These are phyloP conservation scores for Pangasius sanitwongsei DNA, from an alignment of 2,797 vertebrate species.

Conservation along the genomic window DNA sequence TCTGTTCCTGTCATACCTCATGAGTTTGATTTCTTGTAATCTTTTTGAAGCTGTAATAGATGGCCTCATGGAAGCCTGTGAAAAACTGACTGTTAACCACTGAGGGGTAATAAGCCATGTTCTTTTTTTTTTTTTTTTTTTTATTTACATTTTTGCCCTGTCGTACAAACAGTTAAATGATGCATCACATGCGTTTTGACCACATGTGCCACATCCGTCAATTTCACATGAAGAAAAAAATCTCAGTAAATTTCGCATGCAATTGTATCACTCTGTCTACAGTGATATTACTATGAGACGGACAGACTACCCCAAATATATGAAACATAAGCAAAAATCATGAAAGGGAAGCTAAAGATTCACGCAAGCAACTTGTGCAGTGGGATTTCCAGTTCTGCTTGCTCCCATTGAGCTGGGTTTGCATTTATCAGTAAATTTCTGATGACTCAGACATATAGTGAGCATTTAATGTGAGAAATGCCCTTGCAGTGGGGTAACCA, in stretches of 20 bases:
- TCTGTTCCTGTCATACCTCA: conserved; percentile 39
- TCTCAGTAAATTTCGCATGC: neutral
- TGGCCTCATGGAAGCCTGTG: conserved; percentile 33
- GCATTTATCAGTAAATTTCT: conserved; percentile 29
- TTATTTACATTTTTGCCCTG: conserved; percentile 13
- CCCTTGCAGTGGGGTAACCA: neutral
- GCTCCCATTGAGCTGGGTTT: neutral
- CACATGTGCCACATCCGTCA: conserved; percentile 16
- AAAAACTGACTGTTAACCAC: conserved; percentile 34
- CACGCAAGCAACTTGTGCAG: neutral
- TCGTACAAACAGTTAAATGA: neutral
- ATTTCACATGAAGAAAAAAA: conserved; percentile 8
- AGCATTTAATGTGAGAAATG: neutral
- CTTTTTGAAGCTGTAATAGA: conserved; percentile 33
- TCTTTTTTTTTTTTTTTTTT: neutral
- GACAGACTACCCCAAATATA: neutral
- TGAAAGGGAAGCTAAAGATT: neutral
- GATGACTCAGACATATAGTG: conserved; percentile 30
- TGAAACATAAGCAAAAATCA: neutral
- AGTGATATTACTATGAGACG: neutral
- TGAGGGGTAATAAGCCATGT: neutral
- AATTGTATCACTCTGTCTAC: neutral
- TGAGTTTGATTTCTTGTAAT: conserved; percentile 53
- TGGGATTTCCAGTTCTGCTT: conserved; percentile 23
- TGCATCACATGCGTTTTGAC: neutral